Conservation (phyloP, 2,888 invertebrate genomes). For the Stenodera caucasica region DNA sequence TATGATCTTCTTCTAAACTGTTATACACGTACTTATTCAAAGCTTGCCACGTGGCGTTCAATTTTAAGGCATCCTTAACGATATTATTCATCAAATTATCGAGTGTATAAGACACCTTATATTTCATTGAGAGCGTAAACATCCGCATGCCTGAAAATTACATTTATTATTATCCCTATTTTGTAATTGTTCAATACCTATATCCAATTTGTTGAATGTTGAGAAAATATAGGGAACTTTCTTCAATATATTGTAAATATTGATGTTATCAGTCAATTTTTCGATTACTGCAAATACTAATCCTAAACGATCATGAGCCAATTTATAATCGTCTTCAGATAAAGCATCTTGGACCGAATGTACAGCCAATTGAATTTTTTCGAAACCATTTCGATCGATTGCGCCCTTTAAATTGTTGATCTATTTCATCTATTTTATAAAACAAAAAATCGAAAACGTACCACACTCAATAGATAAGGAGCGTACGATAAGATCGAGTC, state of each 20-base stretch:
- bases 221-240: conserved; percentile 14
- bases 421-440: background rate
- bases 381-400: conserved; percentile 68
- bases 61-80: conserved; percentile 67
- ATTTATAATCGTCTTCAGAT: conserved; percentile 58
- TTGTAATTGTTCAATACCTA: too few relatives aligned
- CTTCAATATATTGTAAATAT: conserved; percentile 38
- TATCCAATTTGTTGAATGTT: too few relatives aligned
- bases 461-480: conserved; percentile 72
- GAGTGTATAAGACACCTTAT: too few relatives aligned
- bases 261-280: conserved; percentile 20
- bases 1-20: too few relatives aligned
- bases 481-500: conserved; percentile 85
- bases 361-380: too few relatives aligned
- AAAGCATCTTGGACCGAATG: conserved; percentile 50
- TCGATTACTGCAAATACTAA: too few relatives aligned
- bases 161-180: too few relatives aligned
- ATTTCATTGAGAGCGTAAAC: too few relatives aligned
- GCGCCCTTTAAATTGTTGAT: conserved; percentile 57
- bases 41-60: conserved; percentile 69
- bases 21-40: too few relatives aligned
- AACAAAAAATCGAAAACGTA: conserved; percentile 46
- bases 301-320: too few relatives aligned
- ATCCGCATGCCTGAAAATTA: too few relatives aligned
- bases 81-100: conserved; percentile 69